Evolutionary conservation across 2,888 invertebrate species (phyloP).

Genomic region (Tipula lateralis): DNA sequence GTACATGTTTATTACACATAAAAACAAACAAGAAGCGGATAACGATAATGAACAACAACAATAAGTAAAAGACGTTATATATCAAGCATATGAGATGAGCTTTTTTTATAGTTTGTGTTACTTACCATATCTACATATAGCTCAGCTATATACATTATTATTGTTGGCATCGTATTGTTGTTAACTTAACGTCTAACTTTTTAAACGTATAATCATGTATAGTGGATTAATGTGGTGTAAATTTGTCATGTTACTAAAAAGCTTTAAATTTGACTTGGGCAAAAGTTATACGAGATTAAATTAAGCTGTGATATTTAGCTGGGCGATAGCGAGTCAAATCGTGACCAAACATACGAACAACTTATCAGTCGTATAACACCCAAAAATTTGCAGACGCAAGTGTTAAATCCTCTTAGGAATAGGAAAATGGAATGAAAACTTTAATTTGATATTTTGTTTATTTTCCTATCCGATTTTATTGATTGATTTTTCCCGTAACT

Average conservation of each 20-base stretch:
- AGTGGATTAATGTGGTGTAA: neutral
- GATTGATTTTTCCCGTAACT: neutral
- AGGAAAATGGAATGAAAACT: neutral
- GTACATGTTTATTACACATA: neutral
- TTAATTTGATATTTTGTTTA: neutral
- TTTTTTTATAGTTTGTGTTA: neutral
- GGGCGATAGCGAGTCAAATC: neutral
- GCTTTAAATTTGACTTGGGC: neutral
- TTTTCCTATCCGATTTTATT: neutral
- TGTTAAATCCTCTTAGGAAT: neutral
- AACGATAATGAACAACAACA: neutral
- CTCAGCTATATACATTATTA: neutral
- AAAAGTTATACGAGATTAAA: neutral
- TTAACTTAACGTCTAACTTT: neutral
- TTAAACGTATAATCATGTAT: neutral
- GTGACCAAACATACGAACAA: neutral
- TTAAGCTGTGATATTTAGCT: neutral
- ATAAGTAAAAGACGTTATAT: neutral
- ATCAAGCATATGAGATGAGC: slow-evolving; percentile 5
- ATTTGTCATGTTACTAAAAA: neutral
- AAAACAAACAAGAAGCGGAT: neutral
- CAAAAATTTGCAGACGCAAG: neutral
- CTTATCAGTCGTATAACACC: neutral
- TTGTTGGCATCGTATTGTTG: neutral
- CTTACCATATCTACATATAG: neutral